Percentiles rank a stretch among this genome's conserved stretches.
These are phyloP conservation scores for Ranitomeya variabilis DNA, from an alignment of 2,113 vertebrate genomes.

Conservation along the genomic window DNA sequence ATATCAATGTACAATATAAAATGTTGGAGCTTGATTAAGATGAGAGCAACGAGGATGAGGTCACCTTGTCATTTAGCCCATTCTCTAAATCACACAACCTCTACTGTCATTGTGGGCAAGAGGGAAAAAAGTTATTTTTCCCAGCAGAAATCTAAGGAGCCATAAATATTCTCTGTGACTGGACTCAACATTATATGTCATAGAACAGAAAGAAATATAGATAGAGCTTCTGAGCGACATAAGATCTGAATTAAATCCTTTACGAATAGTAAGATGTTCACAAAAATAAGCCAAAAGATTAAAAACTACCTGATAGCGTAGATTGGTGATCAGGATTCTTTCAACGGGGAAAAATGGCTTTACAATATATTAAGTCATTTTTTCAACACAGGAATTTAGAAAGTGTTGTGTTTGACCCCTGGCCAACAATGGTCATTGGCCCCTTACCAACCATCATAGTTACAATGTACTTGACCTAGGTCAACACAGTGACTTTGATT, in stretches of 20 bases:
- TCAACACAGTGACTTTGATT: too few species aligned
- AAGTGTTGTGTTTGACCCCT: neutral
- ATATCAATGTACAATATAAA: neutral
- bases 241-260: slow-evolving; percentile 30
- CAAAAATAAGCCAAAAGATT: slow-evolving; percentile 34
- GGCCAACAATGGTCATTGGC: neutral
- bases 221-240: neutral
- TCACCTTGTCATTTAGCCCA: slow-evolving; percentile 56
- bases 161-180: slow-evolving; percentile 53
- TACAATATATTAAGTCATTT: neutral
- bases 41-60: slow-evolving; percentile 55
- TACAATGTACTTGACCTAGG: neutral
- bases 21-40: slow-evolving; percentile 51
- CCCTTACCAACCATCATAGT: neutral
- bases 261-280: slow-evolving; percentile 7
- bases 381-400: neutral
- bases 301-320: neutral
- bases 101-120: slow-evolving; percentile 50
- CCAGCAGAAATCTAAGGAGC: slow-evolving; percentile 55
- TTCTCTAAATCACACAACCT: slow-evolving; percentile 57
- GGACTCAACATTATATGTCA: slow-evolving; percentile 51
- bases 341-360: neutral
- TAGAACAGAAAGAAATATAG: slow-evolving; percentile 54
- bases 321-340: neutral
- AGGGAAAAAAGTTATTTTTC: slow-evolving; percentile 57